Conservation (phyloP, 2,797 vertebrate genomes). For the Scomberomorus guttatus region DNA sequence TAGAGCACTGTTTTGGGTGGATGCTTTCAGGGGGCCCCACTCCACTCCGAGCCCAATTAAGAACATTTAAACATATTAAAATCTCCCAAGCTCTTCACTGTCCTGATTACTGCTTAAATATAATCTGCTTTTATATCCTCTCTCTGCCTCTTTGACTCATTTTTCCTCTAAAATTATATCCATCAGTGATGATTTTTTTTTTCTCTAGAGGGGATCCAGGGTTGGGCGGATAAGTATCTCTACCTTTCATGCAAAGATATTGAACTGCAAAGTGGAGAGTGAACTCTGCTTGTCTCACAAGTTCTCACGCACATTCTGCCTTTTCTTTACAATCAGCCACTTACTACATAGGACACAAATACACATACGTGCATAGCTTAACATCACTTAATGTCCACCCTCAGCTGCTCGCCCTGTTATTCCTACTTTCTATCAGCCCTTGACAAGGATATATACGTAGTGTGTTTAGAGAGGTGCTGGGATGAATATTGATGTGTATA, state of each 20-base stretch:
- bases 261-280: constrained; percentile 57
- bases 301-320: constrained; percentile 41
- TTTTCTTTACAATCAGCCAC: constrained; percentile 38
- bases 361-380: constrained; percentile 5
- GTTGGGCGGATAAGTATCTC: constrained; percentile 65
- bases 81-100: constrained; percentile 81
- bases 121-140: constrained; percentile 80
- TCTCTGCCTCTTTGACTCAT: constrained; percentile 78
- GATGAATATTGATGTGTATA: constrained; percentile 74
- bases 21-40: constrained; percentile 79
- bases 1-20: constrained; percentile 82
- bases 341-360: constrained; percentile 16
- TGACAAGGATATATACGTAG: constrained; percentile 51
- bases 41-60: constrained; percentile 83
- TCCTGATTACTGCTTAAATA: constrained; percentile 83
- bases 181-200: constrained; percentile 71
- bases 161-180: constrained; percentile 78
- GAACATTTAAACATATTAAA: constrained; percentile 85
- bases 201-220: constrained; percentile 64
- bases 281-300: constrained; percentile 28
- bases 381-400: constrained; percentile 26
- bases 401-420: constrained; percentile 5
- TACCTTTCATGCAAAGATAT: constrained; percentile 64
- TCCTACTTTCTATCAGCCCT: constrained; percentile 34
- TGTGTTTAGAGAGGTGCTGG: constrained; percentile 55